A percentile compares a stretch with the other conserved stretches of the same genome.
Conservation (phyloP, 37 sponge, comb jelly and placozoan genomes). For the Haliclona indistincta region DNA sequence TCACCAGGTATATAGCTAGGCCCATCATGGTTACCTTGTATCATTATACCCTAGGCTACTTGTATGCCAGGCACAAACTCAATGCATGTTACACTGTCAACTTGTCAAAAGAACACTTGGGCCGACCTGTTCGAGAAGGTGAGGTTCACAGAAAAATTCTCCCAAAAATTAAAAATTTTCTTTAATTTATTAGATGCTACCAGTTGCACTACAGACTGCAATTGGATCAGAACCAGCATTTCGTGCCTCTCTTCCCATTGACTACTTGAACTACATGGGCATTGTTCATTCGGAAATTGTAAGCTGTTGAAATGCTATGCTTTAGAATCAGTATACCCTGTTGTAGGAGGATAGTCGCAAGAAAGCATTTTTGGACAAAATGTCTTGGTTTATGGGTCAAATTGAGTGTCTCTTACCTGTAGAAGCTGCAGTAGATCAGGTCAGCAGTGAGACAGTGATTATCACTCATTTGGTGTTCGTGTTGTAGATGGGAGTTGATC, state of each 20-base stretch:
- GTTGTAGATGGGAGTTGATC: conserved; percentile 47
- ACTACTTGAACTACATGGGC: conserved; percentile 76
- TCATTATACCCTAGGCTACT: conserved; percentile 54
- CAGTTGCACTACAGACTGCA: conserved; percentile 66
- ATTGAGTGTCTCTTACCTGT: conserved; percentile 51
- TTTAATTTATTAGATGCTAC: conserved; percentile 55
- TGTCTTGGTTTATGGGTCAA: conserved; percentile 41
- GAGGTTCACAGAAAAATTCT: background rate
- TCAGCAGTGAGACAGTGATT: background rate
- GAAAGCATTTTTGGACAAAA: conserved; percentile 46
- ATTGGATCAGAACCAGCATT: conserved; percentile 72
- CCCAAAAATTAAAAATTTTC: background rate
- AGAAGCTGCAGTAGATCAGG: conserved; percentile 80
- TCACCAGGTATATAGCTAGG: conserved; percentile 77
- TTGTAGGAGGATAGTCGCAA: conserved; percentile 59
- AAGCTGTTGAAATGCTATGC: background rate
- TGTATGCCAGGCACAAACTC: conserved; percentile 84
- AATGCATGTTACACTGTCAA: conserved; percentile 90
- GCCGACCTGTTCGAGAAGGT: conserved; percentile 86
- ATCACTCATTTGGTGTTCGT: background rate
- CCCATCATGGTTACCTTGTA: background rate
- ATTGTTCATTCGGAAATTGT: conserved; percentile 58
- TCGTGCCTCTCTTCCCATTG: conserved; percentile 71
- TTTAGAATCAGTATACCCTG: background rate
- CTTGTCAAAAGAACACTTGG: conserved; percentile 94